A percentile compares a stretch with the other conserved stretches of the same genome.
These are phyloP conservation scores for Momotus momota DNA, from an alignment of 2,797 vertebrate genomes.

Conservation along the genomic window DNA sequence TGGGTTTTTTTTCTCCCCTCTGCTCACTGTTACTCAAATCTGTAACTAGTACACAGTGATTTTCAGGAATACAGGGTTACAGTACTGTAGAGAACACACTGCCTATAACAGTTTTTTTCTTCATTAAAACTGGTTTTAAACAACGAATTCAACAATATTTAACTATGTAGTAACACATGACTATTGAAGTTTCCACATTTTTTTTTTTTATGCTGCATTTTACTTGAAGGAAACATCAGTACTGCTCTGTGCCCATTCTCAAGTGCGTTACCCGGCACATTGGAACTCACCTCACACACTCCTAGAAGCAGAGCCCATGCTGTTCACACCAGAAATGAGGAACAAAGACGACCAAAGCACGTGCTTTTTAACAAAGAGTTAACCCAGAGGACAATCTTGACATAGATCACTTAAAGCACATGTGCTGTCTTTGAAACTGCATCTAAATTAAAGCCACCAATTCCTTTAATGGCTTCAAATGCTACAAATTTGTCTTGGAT, in stretches of 20 bases:
- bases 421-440: conserved; percentile 22
- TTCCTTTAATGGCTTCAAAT: conserved; percentile 34
- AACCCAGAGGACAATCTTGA: conserved; percentile 16
- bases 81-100: background rate
- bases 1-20: no score
- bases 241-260: background rate
- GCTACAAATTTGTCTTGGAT: conserved; percentile 19
- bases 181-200: background rate
- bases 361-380: conserved; percentile 29
- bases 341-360: conserved; percentile 25
- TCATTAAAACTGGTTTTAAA: background rate
- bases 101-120: background rate
- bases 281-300: background rate
- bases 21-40: background rate
- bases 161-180: background rate
- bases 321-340: background rate
- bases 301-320: background rate
- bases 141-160: background rate
- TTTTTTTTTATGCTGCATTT: background rate
- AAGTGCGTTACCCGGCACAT: background rate
- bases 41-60: background rate
- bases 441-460: conserved; percentile 50
- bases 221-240: background rate
- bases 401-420: conserved; percentile 2
- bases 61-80: background rate